A percentile compares a stretch with the other conserved stretches of the same genome.
phyloP scores from a whole-genome alignment of 2,113 vertebrate genomes.

The Mellivora capensis region DNA sequence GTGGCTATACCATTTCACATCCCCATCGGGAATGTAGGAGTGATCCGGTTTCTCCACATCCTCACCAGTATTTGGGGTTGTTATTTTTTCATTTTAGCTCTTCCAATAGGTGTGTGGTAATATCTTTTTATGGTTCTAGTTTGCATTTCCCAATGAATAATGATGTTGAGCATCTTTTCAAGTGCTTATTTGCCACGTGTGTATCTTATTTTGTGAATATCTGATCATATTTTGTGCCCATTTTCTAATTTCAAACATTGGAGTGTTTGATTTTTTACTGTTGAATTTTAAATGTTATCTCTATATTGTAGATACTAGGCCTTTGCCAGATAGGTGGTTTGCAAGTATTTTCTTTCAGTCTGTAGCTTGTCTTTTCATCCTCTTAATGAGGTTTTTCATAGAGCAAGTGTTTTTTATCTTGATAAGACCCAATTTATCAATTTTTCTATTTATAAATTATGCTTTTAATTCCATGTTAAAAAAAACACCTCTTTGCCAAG shows the following conservation, averaged over 20 bases:
- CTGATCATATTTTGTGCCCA: background rate
- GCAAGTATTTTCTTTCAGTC: background rate
- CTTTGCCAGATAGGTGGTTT: background rate
- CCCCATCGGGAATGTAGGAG: background rate
- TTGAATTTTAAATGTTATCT: background rate
- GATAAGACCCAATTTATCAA: background rate
- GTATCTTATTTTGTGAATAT: constrained; percentile 4
- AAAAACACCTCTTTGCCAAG: background rate
- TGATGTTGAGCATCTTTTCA: background rate
- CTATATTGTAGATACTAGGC: background rate
- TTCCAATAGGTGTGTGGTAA: background rate
- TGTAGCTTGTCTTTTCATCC: background rate
- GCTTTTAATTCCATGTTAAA: constrained; percentile 32
- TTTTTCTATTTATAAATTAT: background rate
- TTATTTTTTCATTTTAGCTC: background rate
- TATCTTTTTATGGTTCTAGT: background rate
- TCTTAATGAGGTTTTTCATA: background rate
- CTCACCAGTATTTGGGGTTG: background rate
- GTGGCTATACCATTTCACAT: background rate
- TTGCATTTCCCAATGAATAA: background rate
- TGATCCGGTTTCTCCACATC: background rate
- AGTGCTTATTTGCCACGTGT: background rate
- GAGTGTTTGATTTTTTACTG: background rate
- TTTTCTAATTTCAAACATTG: background rate
- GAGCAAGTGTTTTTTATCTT: background rate